Evolutionary conservation across 2,797 vertebrate species (phyloP).

Genomic region (Hylomyscus alleni): DNA sequence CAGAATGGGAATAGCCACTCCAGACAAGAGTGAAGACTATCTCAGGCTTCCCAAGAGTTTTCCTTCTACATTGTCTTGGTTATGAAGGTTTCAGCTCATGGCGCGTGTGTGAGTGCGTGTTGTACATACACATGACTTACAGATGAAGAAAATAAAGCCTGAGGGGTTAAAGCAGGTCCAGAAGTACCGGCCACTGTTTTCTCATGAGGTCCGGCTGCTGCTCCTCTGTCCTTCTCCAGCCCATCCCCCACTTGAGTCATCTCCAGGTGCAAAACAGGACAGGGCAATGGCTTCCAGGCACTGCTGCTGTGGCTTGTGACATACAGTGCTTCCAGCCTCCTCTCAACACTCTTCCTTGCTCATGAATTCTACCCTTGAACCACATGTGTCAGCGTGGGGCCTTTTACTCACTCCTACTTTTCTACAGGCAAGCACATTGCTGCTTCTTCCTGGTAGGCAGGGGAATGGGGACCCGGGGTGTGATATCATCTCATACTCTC

Average conservation of each 20-base stretch:
- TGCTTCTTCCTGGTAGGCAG: neutral
- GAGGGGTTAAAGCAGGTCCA: neutral
- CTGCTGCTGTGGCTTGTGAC: neutral
- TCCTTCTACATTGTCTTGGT: slow-evolving; percentile 42
- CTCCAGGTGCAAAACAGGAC: neutral
- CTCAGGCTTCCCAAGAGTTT: slow-evolving; percentile 37
- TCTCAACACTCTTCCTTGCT: neutral
- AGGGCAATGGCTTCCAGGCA: neutral
- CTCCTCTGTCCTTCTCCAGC: neutral
- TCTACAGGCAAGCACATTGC: neutral
- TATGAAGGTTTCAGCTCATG: neutral
- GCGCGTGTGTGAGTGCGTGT: neutral
- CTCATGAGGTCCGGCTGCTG: neutral
- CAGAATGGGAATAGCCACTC: slow-evolving; percentile 53
- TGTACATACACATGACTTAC: neutral
- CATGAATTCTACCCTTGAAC: neutral
- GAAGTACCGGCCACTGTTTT: neutral
- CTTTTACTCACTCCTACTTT: neutral
- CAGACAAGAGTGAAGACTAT: neutral
- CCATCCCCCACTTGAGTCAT: neutral
- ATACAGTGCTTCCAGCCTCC: neutral
- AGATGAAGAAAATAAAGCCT: slow-evolving; percentile 15
- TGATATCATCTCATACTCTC: neutral
- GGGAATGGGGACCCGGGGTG: neutral
- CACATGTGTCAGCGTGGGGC: neutral